Conservation (phyloP, 2,888 invertebrate genomes). For the Nomada hirtipes region DNA sequence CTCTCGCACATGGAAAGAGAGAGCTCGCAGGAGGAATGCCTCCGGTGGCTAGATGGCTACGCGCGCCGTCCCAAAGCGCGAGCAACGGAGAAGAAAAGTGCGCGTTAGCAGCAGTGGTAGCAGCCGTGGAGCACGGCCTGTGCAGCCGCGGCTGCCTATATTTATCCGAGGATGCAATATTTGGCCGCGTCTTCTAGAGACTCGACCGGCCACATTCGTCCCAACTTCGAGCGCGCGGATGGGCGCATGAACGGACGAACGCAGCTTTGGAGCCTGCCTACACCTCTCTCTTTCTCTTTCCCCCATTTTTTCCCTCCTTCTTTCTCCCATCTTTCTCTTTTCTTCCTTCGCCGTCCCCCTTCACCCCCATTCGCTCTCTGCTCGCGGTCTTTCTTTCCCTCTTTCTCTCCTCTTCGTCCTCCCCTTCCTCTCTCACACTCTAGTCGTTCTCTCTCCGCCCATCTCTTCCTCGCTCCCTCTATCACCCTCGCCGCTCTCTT, state of each 20-base stretch:
- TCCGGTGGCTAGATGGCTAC: constrained; percentile 65
- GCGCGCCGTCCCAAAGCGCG: constrained; percentile 66
- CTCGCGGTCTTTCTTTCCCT: constrained; percentile 19
- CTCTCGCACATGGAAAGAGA: constrained; percentile 71
- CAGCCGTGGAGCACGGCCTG: constrained; percentile 31
- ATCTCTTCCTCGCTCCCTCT: constrained; percentile 22
- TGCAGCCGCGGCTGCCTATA: constrained; percentile 77
- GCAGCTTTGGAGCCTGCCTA: constrained; percentile 62
- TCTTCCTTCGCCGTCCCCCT: constrained; percentile 9
- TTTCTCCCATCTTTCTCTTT: constrained; percentile 2
- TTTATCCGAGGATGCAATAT: constrained; percentile 81
- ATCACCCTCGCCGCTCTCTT: constrained; percentile 16
- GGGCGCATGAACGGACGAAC: constrained; percentile 74
- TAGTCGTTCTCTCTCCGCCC: constrained; percentile 31
- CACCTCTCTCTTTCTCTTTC: constrained; percentile 52
- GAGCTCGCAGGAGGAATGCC: constrained; percentile 68
- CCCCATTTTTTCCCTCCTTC: constrained; percentile 25
- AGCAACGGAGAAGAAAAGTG: constrained; percentile 67
- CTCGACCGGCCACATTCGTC: constrained; percentile 73
- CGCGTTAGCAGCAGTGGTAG: constrained; percentile 55
- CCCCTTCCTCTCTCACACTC: constrained; percentile 24
- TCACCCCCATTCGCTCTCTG: constrained; percentile 17
- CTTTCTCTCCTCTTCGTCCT: constrained; percentile 26
- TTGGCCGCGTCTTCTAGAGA: constrained; percentile 77
- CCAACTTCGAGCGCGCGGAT: constrained; percentile 69